A percentile compares a stretch with the other conserved stretches of the same genome.
Conservation (phyloP, 2,797 vertebrate species). For the Muscicapa striata region DNA sequence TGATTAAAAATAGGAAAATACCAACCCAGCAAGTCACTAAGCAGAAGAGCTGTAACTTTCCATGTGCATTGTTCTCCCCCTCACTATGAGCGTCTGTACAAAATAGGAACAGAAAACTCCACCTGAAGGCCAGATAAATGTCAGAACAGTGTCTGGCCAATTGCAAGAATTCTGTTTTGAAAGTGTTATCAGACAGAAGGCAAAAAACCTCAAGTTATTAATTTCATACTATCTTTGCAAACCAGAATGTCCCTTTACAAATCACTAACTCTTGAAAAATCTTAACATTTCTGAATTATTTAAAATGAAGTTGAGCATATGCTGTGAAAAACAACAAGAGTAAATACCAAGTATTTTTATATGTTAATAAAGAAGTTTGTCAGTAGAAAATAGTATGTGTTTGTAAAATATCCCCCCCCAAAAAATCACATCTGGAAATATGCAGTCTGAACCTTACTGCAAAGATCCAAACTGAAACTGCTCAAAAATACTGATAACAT, state of each 20-base stretch:
- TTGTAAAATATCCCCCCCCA: neutral
- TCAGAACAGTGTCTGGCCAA: neutral
- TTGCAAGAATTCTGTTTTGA: neutral
- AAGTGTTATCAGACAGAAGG: neutral
- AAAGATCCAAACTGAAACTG: neutral
- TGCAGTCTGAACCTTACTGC: neutral
- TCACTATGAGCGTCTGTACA: neutral
- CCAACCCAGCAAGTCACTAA: neutral
- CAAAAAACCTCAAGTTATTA: accelerated
- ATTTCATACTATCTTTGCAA: neutral
- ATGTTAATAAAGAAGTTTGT: neutral
- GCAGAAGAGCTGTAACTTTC: neutral
- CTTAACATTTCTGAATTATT: neutral
- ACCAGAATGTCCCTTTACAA: neutral
- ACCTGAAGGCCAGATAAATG: neutral
- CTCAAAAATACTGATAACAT: neutral
- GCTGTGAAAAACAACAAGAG: neutral
- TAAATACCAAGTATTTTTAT: neutral
- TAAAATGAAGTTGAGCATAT: neutral
- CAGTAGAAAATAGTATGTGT: neutral
- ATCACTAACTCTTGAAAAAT: neutral
- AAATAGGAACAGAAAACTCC: neutral
- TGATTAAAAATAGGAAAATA: neutral
- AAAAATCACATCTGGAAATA: neutral
- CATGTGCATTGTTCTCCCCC: neutral